Evolutionary conservation across 2,113 vertebrate genomes (phyloP).

Genomic region (Seriola quinqueradiata): DNA sequence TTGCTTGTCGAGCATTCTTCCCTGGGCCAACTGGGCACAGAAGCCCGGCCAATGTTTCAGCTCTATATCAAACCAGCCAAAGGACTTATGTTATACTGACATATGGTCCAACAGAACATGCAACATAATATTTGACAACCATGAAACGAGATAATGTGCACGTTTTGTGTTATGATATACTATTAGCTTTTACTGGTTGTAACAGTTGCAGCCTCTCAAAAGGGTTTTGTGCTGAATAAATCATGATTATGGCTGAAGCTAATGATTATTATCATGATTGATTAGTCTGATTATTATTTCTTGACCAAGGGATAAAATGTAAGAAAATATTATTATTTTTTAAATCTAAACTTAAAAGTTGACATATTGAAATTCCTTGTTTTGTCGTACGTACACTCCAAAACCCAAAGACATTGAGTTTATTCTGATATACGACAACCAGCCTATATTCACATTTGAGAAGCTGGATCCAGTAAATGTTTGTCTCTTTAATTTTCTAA

Average conservation of each 20-base stretch:
- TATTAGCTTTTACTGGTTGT: conserved; percentile 10
- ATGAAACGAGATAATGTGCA: background rate
- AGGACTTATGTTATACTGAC: conserved; percentile 28
- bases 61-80: conserved; percentile 31
- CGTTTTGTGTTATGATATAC: conserved; percentile 16
- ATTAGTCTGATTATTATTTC: too few relatives aligned
- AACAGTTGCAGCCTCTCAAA: background rate
- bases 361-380: background rate
- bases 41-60: conserved; percentile 37
- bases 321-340: background rate
- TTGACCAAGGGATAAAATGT: too few relatives aligned
- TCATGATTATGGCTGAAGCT: background rate
- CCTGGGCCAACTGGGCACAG: conserved; percentile 56
- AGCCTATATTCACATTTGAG: background rate
- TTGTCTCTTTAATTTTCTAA: background rate
- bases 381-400: too few relatives aligned
- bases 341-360: background rate
- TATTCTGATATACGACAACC: background rate
- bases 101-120: conserved; percentile 40
- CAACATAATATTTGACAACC: conserved; percentile 39
- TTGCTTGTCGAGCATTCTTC: conserved; percentile 68
- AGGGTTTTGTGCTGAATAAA: background rate
- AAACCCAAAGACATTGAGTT: background rate
- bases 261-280: background rate
- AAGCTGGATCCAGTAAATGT: background rate